A percentile compares a stretch with the other conserved stretches of the same genome.
These are phyloP conservation scores for Nannoperca obscura DNA, from an alignment of 2,797 vertebrate species.

Conservation along the genomic window DNA sequence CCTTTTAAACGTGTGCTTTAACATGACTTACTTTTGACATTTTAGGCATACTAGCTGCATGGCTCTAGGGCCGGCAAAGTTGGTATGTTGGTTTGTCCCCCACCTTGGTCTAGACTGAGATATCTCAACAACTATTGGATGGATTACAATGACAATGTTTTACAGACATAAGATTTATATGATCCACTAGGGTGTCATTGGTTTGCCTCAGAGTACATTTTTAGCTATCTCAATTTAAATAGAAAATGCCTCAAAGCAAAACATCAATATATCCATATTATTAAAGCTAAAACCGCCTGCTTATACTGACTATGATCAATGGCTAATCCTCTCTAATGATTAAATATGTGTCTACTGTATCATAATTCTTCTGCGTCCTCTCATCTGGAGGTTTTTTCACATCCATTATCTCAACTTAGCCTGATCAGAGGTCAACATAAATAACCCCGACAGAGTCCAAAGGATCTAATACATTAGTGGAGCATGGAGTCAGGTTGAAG, in stretches of 20 bases:
- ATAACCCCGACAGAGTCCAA: slow-evolving; percentile 43
- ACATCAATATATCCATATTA: slow-evolving; percentile 29
- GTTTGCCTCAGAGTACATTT: slow-evolving; percentile 2
- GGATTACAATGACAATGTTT: neutral
- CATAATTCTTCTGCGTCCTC: slow-evolving; percentile 31
- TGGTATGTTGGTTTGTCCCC: neutral
- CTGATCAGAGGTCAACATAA: slow-evolving; percentile 59
- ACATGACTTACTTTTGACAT: no score
- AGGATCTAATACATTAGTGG: slow-evolving; percentile 57
- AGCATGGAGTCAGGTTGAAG: slow-evolving; percentile 39
- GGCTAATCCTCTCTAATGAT: slow-evolving; percentile 41
- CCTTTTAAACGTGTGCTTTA: no score
- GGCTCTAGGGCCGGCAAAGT: neutral
- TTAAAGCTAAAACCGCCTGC: slow-evolving; percentile 19
- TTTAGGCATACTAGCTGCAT: neutral
- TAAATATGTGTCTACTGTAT: slow-evolving; percentile 9
- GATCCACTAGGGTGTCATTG: neutral
- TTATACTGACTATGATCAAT: slow-evolving; percentile 20
- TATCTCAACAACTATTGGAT: neutral
- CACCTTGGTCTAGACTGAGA: neutral
- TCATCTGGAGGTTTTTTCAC: slow-evolving; percentile 45
- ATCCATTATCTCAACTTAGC: slow-evolving; percentile 35
- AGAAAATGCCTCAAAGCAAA: slow-evolving; percentile 4
- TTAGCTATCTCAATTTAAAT: slow-evolving; percentile 5
- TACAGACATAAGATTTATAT: neutral